Conservation (phyloP, 2,797 vertebrate species). For the Botia almorhae region DNA sequence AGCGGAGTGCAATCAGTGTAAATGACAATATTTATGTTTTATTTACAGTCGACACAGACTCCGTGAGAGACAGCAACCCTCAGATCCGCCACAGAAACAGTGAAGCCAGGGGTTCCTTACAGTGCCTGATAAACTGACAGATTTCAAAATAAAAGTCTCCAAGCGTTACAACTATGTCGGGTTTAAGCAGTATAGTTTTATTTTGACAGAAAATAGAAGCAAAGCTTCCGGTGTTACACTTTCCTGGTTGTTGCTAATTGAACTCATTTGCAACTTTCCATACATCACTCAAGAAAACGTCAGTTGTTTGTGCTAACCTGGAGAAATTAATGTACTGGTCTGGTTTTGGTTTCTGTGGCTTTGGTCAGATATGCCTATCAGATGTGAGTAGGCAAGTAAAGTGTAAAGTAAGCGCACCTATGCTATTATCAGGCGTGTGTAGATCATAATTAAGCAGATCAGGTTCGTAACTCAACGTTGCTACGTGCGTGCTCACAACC, state of each 20-base stretch:
- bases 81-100: slow-evolving; percentile 43
- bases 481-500: too few relatives aligned
- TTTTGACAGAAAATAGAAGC: slow-evolving; percentile 19
- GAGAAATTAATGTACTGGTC: slow-evolving; percentile 74
- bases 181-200: background rate
- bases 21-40: slow-evolving; percentile 35
- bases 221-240: background rate
- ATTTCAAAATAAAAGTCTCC: slow-evolving; percentile 45
- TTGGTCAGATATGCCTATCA: slow-evolving; percentile 74
- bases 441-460: background rate
- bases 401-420: slow-evolving; percentile 64
- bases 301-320: background rate
- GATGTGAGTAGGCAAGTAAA: background rate
- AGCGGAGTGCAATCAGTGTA: background rate
- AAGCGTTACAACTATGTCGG: background rate
- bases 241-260: background rate
- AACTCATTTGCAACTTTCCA: background rate
- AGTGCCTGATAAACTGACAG: background rate
- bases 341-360: slow-evolving; percentile 84
- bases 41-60: slow-evolving; percentile 31
- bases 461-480: too few relatives aligned
- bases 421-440: slow-evolving; percentile 42
- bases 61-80: slow-evolving; percentile 16
- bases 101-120: slow-evolving; percentile 15
- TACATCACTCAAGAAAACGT: background rate